Base-by-base conservation (phyloP, 2,113 vertebrate species). In the Gnathonemus echidnorhynchus region DNA sequence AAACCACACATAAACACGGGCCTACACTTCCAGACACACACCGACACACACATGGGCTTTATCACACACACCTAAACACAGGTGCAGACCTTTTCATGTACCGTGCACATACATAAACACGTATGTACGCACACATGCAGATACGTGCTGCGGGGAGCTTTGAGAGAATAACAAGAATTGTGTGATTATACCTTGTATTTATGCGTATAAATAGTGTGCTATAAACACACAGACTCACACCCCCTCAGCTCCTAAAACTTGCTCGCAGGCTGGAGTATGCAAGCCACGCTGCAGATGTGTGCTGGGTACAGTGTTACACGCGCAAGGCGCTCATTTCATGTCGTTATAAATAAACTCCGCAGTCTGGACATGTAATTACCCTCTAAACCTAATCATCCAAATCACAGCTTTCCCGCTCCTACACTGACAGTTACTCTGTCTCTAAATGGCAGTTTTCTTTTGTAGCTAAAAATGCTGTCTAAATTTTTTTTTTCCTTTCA, bases 281-380 rank as follows among this genome's bases (percentile, higher is more conserved):
- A 9, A 31, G 56, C 42, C 27, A 31, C 52, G 39, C 39, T 88
- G 11, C 58, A 88, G 39, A 66, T 70, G 17, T n/a, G 19, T 19
- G 15, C 49, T n/a, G 50, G 17, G 56, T 89, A 39, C 86, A 89
- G n/a, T 45, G 87, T n/a, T 21, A 90, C 90, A 50, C 24, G 91
- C 49, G 90, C 86, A 90, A 93, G 92, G 89, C 93, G 92, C 90
- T 94, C 94, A 93, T 95, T 95, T 88, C 92, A 92, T 92, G 90
- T 84, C 89, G 85, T 91, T 95, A 94, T 94, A 95, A 95, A 94
- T 95, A 92, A 91, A 94, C 95, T 94, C 93, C 92, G 92, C 95
- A 95, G 95, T 95, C 93, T 94, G 91, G 89, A 91, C 77, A 62
- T 62, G 66, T 5, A 88, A 93, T 92, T 91, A 90, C 70, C 52